These are phyloP conservation scores for Catharus bicknelli DNA, from an alignment of 2,113 vertebrate genomes.

Conservation along the genomic window DNA sequence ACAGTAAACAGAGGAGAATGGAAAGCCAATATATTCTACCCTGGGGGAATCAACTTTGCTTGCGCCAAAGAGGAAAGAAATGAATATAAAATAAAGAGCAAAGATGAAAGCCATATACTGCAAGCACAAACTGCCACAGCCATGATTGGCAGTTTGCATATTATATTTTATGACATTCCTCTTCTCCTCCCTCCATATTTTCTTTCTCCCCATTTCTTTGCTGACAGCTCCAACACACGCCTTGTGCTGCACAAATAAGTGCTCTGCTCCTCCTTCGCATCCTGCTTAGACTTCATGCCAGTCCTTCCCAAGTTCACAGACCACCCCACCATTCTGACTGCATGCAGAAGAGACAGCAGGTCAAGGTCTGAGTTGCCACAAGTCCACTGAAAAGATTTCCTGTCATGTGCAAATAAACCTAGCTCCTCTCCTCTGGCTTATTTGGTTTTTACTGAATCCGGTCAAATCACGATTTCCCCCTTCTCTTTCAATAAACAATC, in stretches of 20 bases:
- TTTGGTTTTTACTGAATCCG: conserved; percentile 15
- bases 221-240: background rate
- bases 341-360: background rate
- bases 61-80: conserved; percentile 8
- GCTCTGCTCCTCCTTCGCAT: background rate
- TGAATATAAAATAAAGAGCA: background rate
- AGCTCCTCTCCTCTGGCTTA: background rate
- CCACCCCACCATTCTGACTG: background rate
- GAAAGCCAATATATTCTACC: conserved; percentile 5
- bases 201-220: conserved; percentile 3
- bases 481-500: conserved; percentile 39
- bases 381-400: background rate
- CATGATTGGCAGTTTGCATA: conserved; percentile 31
- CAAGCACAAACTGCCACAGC: background rate
- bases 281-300: background rate
- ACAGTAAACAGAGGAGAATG: conserved; percentile 9
- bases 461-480: background rate
- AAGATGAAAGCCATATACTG: background rate
- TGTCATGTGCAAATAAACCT: background rate
- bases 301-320: background rate
- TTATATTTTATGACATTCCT: conserved; percentile 40
- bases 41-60: background rate
- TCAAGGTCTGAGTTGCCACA: background rate
- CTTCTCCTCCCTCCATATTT: conserved; percentile 14
- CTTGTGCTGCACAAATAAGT: background rate